phyloP scores from a whole-genome alignment of 2,113 vertebrate genomes.

The Ploceus nigricollis region DNA sequence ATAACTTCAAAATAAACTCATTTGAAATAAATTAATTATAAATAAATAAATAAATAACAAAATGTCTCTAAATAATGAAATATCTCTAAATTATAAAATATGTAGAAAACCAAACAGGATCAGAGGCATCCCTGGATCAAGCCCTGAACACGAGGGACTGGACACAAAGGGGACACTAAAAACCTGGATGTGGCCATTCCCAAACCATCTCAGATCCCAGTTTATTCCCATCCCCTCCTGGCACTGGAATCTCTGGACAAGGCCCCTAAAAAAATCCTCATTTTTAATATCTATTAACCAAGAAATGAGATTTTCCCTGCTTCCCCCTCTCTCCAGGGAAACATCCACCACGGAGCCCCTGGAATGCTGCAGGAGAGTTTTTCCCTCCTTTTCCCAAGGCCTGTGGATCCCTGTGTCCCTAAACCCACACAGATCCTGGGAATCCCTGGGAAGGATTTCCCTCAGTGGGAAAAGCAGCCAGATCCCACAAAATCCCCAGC shows the following conservation, averaged over 20 bases:
- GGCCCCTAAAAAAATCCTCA: accelerated
- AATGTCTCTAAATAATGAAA: neutral
- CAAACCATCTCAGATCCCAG: neutral
- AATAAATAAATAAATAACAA: neutral
- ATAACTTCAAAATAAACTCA: accelerated
- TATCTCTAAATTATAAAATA: neutral
- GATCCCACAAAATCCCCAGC: neutral
- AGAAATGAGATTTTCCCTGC: neutral
- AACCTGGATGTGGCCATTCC: neutral
- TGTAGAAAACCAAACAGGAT: neutral
- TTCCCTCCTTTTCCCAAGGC: neutral
- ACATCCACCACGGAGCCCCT: neutral
- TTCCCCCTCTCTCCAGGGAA: neutral
- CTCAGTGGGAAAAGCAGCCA: neutral
- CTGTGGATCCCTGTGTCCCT: neutral
- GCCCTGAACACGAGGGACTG: accelerated
- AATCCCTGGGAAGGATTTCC: neutral
- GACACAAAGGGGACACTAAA: neutral
- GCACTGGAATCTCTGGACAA: neutral
- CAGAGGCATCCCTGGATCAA: neutral
- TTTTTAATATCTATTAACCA: neutral
- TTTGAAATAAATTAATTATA: neutral
- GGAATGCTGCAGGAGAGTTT: neutral
- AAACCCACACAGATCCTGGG: neutral
- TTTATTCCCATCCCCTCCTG: neutral